These are phyloP conservation scores for Botrylloides violaceus DNA, from an alignment of 23 tunicate genomes.

Conservation along the genomic window DNA sequence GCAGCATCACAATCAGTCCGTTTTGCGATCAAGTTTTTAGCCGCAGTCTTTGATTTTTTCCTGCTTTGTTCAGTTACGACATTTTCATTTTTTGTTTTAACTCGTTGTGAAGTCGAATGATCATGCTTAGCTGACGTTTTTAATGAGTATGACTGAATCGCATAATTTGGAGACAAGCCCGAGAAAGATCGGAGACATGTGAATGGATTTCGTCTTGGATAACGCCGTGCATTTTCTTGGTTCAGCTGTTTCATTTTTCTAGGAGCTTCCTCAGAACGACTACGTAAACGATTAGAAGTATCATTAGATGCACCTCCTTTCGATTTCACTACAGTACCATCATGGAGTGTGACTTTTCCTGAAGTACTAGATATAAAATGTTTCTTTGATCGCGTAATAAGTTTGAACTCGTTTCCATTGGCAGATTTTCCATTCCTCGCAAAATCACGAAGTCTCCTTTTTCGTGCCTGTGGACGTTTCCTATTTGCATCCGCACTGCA, in stretches of 20 bases:
- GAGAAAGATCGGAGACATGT: conserved; percentile 81
- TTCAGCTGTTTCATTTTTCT: background rate
- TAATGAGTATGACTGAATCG: conserved; percentile 59
- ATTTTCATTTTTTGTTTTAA: too few relatives aligned
- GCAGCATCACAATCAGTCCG: too few relatives aligned
- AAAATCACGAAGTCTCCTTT: background rate
- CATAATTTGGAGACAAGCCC: conserved; percentile 76
- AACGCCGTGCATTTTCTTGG: conserved; percentile 30
- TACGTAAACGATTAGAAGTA: background rate
- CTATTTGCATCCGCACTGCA: conserved; percentile 1
- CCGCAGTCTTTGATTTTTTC: too few relatives aligned
- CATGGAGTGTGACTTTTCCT: background rate
- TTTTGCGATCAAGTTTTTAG: too few relatives aligned
- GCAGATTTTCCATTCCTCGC: background rate
- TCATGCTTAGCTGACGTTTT: background rate
- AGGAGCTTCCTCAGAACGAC: background rate
- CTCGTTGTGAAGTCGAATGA: conserved; percentile 6
- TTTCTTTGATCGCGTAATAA: background rate
- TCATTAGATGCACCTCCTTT: background rate
- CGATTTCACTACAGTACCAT: background rate
- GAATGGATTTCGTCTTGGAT: conserved; percentile 64
- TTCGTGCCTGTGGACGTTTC: conserved; percentile 1
- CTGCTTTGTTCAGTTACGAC: too few relatives aligned
- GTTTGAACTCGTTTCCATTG: background rate
- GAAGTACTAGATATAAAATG: too few relatives aligned